These are phyloP conservation scores for Alosa alosa DNA, from an alignment of 2,113 vertebrate species.

Conservation along the genomic window DNA sequence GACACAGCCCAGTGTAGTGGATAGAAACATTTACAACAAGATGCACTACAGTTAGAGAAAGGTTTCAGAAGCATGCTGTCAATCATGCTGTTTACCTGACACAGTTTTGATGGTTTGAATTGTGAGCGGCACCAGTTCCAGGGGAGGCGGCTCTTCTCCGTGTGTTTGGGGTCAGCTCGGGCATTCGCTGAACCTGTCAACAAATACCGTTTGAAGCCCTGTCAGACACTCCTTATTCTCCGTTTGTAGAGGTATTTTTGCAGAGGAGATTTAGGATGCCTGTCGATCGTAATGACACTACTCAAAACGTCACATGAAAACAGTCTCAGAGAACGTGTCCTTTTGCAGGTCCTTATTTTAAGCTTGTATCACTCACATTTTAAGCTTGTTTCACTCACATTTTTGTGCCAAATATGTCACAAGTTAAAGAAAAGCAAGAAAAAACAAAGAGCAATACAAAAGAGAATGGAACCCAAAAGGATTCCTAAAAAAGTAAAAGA, in stretches of 20 bases:
- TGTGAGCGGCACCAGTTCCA: not conserved
- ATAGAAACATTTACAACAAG: no score
- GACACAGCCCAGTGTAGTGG: no score
- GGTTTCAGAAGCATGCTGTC: not conserved
- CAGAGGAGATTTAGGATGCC: not conserved
- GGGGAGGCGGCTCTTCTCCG: not conserved
- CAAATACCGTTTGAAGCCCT: not conserved
- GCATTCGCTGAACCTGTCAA: not conserved
- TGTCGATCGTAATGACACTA: not conserved
- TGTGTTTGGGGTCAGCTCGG: not conserved
- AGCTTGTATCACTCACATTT: not conserved
- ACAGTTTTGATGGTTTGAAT: not conserved
- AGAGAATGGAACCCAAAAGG: no score
- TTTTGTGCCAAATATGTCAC: not conserved
- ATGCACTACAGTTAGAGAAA: not conserved
- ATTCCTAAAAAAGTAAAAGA: not conserved
- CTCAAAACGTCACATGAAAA: not conserved
- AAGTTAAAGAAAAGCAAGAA: not conserved
- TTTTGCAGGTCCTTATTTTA: not conserved
- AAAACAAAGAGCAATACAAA: not conserved
- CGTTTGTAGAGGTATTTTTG: no score
- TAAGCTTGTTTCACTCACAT: not conserved
- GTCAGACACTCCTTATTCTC: not conserved
- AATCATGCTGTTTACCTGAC: not conserved
- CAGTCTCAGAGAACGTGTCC: not conserved